phyloP scores from a whole-genome alignment of 2,797 vertebrate genomes.

The Chelmon rostratus region DNA sequence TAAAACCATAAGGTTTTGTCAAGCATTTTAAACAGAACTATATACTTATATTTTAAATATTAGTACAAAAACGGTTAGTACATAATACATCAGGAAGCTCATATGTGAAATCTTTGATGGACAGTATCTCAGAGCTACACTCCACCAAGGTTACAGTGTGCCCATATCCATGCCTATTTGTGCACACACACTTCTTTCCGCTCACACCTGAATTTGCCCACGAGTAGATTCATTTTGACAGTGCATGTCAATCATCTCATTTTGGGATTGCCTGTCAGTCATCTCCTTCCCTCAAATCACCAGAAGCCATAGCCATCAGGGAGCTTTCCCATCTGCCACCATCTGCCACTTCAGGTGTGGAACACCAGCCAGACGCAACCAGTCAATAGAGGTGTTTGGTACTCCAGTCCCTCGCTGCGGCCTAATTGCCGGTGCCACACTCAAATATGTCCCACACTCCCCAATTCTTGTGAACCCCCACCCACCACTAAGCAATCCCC shows the following conservation, averaged over 20 bases:
- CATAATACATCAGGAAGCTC: not conserved
- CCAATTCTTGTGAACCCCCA: conserved; percentile 50
- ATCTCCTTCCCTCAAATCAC: conserved; percentile 61
- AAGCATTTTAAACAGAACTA: conserved; percentile 2
- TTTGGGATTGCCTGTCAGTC: conserved; percentile 81
- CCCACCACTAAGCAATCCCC: conserved; percentile 68
- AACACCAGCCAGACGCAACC: conserved; percentile 57
- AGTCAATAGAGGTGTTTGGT: conserved; percentile 78
- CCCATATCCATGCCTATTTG: conserved; percentile 18
- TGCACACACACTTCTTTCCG: conserved; percentile 51
- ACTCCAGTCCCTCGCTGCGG: conserved; percentile 71
- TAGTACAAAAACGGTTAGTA: not conserved
- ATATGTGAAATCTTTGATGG: not conserved
- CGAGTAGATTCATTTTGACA: conserved; percentile 74
- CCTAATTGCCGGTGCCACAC: conserved; percentile 82
- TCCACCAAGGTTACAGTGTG: conserved; percentile 15
- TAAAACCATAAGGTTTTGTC: conserved; percentile 3
- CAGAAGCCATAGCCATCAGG: conserved; percentile 73
- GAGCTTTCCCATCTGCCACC: conserved; percentile 76
- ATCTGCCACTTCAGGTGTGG: conserved; percentile 75
- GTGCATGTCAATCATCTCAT: conserved; percentile 78
- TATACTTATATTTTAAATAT: not conserved
- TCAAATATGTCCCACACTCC: conserved; percentile 71
- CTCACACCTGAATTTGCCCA: conserved; percentile 72
- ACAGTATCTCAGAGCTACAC: conserved; percentile 13